These are phyloP conservation scores for Mugil cephalus DNA, from an alignment of 2,113 vertebrate genomes.

Conservation along the genomic window DNA sequence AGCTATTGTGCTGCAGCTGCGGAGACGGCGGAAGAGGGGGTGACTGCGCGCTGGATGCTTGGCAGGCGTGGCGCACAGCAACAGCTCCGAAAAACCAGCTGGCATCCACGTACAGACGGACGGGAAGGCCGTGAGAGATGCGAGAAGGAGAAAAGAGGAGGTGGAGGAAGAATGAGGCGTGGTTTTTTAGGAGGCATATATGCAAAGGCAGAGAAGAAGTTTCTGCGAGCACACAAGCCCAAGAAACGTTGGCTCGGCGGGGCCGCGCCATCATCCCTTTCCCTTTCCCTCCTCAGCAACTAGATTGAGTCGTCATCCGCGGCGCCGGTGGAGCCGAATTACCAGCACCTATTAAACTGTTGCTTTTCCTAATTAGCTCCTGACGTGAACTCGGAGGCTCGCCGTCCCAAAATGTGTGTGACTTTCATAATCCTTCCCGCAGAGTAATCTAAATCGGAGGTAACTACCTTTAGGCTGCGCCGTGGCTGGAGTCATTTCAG, in stretches of 20 bases:
- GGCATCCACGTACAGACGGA: slow-evolving; percentile 42
- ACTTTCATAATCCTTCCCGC: slow-evolving; percentile 62
- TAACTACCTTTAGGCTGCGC: slow-evolving; percentile 56
- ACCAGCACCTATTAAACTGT: slow-evolving; percentile 63
- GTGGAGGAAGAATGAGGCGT: neutral
- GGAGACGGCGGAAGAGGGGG: neutral
- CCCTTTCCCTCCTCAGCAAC: neutral
- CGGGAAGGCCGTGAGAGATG: neutral
- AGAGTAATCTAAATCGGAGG: slow-evolving; percentile 51
- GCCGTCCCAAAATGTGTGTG: slow-evolving; percentile 54
- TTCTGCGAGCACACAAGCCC: neutral
- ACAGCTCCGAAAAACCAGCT: slow-evolving; percentile 60
- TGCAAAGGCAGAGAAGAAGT: neutral
- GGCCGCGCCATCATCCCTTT: neutral
- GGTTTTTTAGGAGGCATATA: slow-evolving; percentile 2
- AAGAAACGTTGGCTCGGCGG: neutral
- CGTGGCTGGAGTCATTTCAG: slow-evolving; percentile 54
- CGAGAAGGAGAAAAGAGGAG: slow-evolving; percentile 15
- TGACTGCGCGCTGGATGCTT: slow-evolving; percentile 51
- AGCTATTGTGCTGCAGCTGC: slow-evolving; percentile 52
- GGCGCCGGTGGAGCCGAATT: slow-evolving; percentile 45
- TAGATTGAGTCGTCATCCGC: slow-evolving; percentile 52
- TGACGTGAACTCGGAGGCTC: slow-evolving; percentile 50
- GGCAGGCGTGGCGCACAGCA: slow-evolving; percentile 80
- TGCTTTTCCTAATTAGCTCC: slow-evolving; percentile 71